A percentile compares a stretch with the other conserved stretches of the same genome.
These are phyloP conservation scores for Tiaroga cobitis DNA, from an alignment of 2,797 vertebrate genomes.

Conservation along the genomic window DNA sequence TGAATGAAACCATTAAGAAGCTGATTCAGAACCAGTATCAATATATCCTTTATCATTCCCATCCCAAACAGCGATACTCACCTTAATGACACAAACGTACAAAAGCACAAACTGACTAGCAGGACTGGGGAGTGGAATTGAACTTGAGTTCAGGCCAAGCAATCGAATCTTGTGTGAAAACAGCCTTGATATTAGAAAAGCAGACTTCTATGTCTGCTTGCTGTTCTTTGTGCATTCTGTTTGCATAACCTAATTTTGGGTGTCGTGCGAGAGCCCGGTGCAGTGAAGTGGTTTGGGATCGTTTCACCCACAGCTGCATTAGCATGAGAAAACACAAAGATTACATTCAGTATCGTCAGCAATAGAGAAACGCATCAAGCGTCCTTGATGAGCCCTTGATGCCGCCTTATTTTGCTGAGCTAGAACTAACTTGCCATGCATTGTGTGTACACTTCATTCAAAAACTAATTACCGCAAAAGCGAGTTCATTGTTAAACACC, in stretches of 20 bases:
- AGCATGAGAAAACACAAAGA: constrained; percentile 27
- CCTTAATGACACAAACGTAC: background rate
- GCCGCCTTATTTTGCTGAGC: constrained; percentile 26
- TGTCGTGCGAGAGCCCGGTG: background rate
- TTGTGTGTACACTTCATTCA: constrained; percentile 37
- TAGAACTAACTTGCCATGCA: constrained; percentile 9
- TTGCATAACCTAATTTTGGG: constrained; percentile 26
- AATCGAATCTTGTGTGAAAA: background rate
- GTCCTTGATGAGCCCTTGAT: constrained; percentile 34
- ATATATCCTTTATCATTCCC: background rate
- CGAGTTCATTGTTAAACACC: constrained; percentile 20
- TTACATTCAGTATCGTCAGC: constrained; percentile 29
- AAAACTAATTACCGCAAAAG: constrained; percentile 24
- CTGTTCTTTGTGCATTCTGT: constrained; percentile 15
- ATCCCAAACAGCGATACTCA: background rate
- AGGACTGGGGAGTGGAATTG: background rate
- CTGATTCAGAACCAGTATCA: background rate
- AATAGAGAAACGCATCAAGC: background rate
- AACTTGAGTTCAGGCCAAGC: background rate
- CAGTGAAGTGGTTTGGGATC: constrained; percentile 1
- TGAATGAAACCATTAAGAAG: background rate
- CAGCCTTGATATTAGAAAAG: background rate
- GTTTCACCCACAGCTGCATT: constrained; percentile 22
- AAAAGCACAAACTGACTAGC: background rate
- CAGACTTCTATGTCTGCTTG: constrained; percentile 14